Base-by-base conservation (phyloP, 2,888 invertebrate genomes). In the Sphaerophoria taeniata region DNA sequence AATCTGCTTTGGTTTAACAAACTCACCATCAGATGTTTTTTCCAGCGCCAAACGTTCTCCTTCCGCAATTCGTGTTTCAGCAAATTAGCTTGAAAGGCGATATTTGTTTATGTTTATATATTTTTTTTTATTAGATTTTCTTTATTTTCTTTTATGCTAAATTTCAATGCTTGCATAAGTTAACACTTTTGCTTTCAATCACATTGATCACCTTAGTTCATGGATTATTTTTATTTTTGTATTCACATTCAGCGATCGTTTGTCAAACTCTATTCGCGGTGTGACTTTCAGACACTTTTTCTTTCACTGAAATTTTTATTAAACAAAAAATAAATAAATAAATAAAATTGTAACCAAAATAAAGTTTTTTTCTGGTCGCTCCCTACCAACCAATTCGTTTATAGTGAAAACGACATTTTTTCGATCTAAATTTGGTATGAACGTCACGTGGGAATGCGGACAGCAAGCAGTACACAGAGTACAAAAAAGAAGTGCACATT, bases 371-470 rank as follows among this genome's bases (percentile, higher is more conserved):
- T 60, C 65, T 53, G 3, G 16, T n/a, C 31, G 24, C 61, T 47
- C 24, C 2, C 47, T 33, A 47, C 24, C 69, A 49, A 51, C 14
- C 36, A 45, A 51, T 67, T 71, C 53, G 16, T 51, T 67, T 72
- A 61, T 73, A 85, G 85, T 81, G 85, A 85, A 85, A 85, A 73
- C 81, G 71, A 69, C 65, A 58, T 69, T 67, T 53, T 67, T 67
- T 53, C 53, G 14, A 4, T 9, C 6, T 14, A 12, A 24, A 58
- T 47, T 85, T 81, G 51, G 81, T 76, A 85, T 85, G 85, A 53
- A 73, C 76, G 81, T 81, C 85, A 85, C 85, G 85, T 85, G 85
- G 85, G 77, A 85, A 85, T 81, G 81, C 81, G 81, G 81, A 77
- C 85, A 73, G 45, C 24, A 56, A 11, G 24, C 24, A 24, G 24